These are phyloP conservation scores for Netelia inedita DNA, from an alignment of 2,888 invertebrate species.

Conservation along the genomic window DNA sequence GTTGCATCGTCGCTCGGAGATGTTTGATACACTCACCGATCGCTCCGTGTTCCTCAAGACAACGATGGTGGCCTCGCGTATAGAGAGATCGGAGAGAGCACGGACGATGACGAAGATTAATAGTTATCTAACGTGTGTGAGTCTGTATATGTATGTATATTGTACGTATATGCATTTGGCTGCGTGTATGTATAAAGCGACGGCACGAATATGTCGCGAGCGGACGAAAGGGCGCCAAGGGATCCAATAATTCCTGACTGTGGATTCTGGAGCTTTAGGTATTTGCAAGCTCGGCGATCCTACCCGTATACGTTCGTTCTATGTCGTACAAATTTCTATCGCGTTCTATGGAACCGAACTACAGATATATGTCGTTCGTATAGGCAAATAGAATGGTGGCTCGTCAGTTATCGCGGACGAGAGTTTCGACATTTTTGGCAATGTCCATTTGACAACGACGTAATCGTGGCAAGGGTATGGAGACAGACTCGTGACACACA, in stretches of 20 bases:
- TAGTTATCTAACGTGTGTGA: no score
- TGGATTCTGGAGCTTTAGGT: conserved; percentile 37
- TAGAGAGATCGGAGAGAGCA: conserved; percentile 13
- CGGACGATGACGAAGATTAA: conserved; percentile 1
- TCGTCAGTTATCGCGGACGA: conserved; percentile 2
- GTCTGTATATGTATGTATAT: no score
- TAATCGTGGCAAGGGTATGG: not conserved
- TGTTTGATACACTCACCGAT: conserved; percentile 43
- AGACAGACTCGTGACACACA: conserved; percentile 16
- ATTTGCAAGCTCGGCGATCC: conserved; percentile 55
- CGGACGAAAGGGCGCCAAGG: conserved; percentile 35
- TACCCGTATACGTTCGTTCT: conserved; percentile 49
- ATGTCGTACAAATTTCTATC: conserved; percentile 59
- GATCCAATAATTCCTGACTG: conserved; percentile 58
- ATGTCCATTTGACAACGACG: conserved; percentile 30
- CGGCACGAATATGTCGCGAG: conserved; percentile 56
- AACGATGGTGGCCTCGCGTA: conserved; percentile 7
- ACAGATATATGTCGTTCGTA: not conserved
- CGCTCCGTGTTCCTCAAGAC: conserved; percentile 31
- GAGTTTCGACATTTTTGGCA: conserved; percentile 42
- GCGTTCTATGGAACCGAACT: conserved; percentile 23
- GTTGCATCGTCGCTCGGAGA: conserved; percentile 35
- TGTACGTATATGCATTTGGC: not conserved
- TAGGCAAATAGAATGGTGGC: conserved; percentile 8
- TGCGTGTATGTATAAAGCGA: not conserved